Evolutionary conservation across 1,140 invertebrate species (phyloP), one percentile per base, ranked within the genome.

Genomic region (Zaprionus nigranus): DNA sequence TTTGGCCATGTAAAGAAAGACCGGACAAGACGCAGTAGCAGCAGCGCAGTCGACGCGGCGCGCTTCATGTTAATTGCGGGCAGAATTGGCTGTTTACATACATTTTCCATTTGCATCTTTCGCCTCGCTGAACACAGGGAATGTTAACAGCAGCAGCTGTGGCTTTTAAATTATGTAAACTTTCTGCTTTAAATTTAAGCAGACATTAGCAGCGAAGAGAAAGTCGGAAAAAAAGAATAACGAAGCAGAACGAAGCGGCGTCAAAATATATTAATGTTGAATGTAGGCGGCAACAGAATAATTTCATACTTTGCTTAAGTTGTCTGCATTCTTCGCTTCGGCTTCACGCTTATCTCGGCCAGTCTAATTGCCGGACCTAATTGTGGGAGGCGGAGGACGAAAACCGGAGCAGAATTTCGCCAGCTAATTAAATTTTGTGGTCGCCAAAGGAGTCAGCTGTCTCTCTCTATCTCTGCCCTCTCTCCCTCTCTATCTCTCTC

Each of bases 371-470:
- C 61, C 51, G 28, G 34, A 17, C 22, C 40, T 40, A 63, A 28
- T 46, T 15, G 13, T 43, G 63, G 30, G 51, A 20, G 26, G 53
- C 6, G 5, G 36, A 43, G 51, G 7, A 26, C 22, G 30, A 34
- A 54, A 67, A 34, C 36, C 3, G 46, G 30, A 61, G 46, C 43
- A 40, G 66, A 24, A 70, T 36, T 43, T 38, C 6, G 38, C 3
- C 12, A 20, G 65, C 67, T 78, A 75, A 75, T 79, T 75, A 82
- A 86, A 87, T 83, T 77, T 71, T 77, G 80, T 79, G 72, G 71
- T 67, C 54, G 62, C 43, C 40, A 67, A 46, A 40, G 65, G 71
- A 36, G 57, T 24, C 36, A 49, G 51, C 17, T 43, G 53, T 34
- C 46, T 12, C 22, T 61, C 28, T 51, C 66, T 72, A 49, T 51